Evolutionary conservation across 2,113 vertebrate genomes (phyloP).

Genomic region (Paedocypris sp.): DNA sequence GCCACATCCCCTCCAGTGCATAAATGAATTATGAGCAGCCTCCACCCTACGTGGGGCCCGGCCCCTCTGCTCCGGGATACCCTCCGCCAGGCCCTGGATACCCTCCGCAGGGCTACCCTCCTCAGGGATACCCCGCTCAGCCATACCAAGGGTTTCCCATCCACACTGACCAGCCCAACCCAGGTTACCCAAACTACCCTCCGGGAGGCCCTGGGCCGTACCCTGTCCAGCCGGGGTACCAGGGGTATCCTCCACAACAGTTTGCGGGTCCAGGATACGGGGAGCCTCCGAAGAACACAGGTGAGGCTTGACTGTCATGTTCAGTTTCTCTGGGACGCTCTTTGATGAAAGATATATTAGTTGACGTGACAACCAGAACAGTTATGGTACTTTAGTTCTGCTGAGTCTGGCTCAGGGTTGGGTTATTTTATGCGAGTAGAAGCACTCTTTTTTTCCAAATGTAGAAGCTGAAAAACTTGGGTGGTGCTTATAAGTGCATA

Average conservation of each 20-base stretch:
- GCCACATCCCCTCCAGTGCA: constrained; percentile 27
- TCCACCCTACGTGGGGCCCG: constrained; percentile 69
- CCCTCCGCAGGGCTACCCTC: constrained; percentile 35
- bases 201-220: constrained; percentile 53
- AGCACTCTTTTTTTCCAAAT: no score
- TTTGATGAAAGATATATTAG: no score
- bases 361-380: no score
- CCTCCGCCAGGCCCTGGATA: constrained; percentile 55
- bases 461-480: no score
- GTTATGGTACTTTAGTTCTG: no score
- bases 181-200: constrained; percentile 54
- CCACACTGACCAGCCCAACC: constrained; percentile 37
- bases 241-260: constrained; percentile 55
- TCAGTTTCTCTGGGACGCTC: background rate
- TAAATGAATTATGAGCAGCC: constrained; percentile 76
- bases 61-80: constrained; percentile 61
- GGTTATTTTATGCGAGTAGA: no score
- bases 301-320: constrained; percentile 39
- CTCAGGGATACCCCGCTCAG: constrained; percentile 34
- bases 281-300: constrained; percentile 80
- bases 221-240: constrained; percentile 52
- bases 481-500: no score
- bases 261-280: constrained; percentile 63
- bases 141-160: constrained; percentile 29
- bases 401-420: no score